A percentile compares a stretch with the other conserved stretches of the same genome.
Conservation (phyloP, 2,888 invertebrate genomes). For the Aproaerema taeniolella region DNA sequence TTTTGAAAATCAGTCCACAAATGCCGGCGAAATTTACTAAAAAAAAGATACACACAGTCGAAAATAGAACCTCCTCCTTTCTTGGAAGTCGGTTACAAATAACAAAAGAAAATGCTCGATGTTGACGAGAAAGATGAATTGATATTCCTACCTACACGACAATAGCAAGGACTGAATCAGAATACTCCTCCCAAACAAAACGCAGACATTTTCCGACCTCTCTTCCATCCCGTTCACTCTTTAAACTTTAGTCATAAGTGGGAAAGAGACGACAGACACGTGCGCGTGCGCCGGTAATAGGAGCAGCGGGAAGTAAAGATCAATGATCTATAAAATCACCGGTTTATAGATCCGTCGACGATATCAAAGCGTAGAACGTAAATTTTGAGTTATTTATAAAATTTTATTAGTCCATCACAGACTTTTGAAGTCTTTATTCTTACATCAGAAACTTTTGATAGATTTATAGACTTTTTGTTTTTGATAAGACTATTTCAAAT, state of each 20-base stretch:
- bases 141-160: too few relatives aligned
- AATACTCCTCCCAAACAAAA: neutral
- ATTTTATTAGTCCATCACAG: neutral
- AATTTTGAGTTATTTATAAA: slow-evolving; percentile 2
- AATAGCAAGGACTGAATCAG: neutral
- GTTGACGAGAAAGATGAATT: too few relatives aligned
- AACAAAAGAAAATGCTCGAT: too few relatives aligned
- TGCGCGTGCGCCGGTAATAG: slow-evolving; percentile 29
- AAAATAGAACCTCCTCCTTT: too few relatives aligned
- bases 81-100: too few relatives aligned
- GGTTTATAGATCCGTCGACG: slow-evolving; percentile 8
- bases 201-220: neutral
- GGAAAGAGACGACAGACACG: slow-evolving; percentile 25
- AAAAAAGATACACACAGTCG: too few relatives aligned
- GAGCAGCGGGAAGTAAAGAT: slow-evolving; percentile 23
- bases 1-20: too few relatives aligned
- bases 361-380: neutral
- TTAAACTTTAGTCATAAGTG: slow-evolving; percentile 1
- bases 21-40: too few relatives aligned
- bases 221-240: neutral
- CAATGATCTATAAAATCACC: slow-evolving; percentile 31
- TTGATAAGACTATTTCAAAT: too few relatives aligned
- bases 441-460: too few relatives aligned
- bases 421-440: slow-evolving; percentile 1
- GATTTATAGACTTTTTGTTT: neutral